Base-by-base conservation (phyloP, 2,113 vertebrate genomes). In the Melospiza melodia region DNA sequence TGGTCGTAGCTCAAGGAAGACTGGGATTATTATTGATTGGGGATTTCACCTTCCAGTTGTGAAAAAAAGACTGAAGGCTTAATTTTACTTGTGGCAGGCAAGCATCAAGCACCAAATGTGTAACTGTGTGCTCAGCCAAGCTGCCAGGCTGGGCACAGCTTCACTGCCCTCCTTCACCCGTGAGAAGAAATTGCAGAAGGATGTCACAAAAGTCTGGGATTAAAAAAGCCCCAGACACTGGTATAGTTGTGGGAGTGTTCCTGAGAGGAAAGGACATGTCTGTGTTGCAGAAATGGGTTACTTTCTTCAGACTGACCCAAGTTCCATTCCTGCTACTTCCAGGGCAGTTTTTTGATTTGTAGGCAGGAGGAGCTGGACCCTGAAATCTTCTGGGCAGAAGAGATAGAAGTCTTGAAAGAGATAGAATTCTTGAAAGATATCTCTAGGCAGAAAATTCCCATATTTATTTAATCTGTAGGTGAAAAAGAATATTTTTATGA, bases 11-110 rank as follows among this genome's bases (percentile, higher is more conserved):
- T 90, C 27, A 39, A 31, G 65, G 87, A 94, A 74, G 63, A 66
- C 43, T 66, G 15, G 59, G 48, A 91, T 52, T 49, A 25, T 90
- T 88, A 94, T 30, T 90, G 90, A 92, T 57, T 62, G 14, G 44
- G 20, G 44, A 55, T 95, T 91, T 93, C 78, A 63, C 85, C 81
- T 90, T 90, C 57, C 37, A 83, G 63, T 72, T 84, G 72, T 12
- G 49, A 6, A 62, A 66, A 66, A 84, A 94, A 71, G 75, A 86
- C n/a, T 86, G 87, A 94, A 95, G 90, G 88, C 61, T 71, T 90
- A 87, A 93, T 95, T 93, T 93, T 55, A 25, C 43, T 54, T 55
- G 75, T 86, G 78, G 15, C 72, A 88, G 84, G 58, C 41, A 73
- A 84, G 33, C 43, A 44, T 39, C 71, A 90, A 12, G 25, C 63